phyloP scores from a whole-genome alignment of 2,888 invertebrate species.

The Tenthredo scrophulariae region DNA sequence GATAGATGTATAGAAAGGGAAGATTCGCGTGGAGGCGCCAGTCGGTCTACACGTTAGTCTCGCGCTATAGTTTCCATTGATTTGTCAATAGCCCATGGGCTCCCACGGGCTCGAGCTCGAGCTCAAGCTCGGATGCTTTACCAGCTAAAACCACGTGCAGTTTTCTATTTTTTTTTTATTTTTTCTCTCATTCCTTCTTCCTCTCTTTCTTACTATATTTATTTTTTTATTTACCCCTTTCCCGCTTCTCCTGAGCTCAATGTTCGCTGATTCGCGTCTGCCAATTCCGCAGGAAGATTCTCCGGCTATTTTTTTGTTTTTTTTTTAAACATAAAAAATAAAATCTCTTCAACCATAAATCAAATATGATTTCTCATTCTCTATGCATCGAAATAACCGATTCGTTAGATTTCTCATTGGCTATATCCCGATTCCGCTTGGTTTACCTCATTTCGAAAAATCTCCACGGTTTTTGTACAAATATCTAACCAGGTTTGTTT shows the following conservation, averaged over 20 bases:
- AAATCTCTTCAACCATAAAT: neutral
- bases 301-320: neutral
- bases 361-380: neutral
- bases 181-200: neutral
- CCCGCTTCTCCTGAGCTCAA: neutral
- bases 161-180: slow-evolving; percentile 2
- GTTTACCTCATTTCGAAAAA: neutral
- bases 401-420: neutral
- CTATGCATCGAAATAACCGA: neutral
- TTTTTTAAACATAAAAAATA: neutral
- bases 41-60: slow-evolving; percentile 61
- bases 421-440: neutral
- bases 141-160: slow-evolving; percentile 29
- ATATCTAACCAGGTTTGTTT: slow-evolving; percentile 12
- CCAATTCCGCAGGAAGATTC: neutral
- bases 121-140: slow-evolving; percentile 1
- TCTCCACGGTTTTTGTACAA: neutral
- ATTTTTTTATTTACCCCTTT: neutral
- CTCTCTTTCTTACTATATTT: neutral
- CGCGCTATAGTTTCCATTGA: slow-evolving; percentile 57
- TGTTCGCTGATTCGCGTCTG: slow-evolving; percentile 2
- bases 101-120: neutral
- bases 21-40: slow-evolving; percentile 61
- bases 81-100: slow-evolving; percentile 47
- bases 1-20: slow-evolving; percentile 49